Conservation (phyloP, 2,888 invertebrate species). For the Octodonta nipae region DNA sequence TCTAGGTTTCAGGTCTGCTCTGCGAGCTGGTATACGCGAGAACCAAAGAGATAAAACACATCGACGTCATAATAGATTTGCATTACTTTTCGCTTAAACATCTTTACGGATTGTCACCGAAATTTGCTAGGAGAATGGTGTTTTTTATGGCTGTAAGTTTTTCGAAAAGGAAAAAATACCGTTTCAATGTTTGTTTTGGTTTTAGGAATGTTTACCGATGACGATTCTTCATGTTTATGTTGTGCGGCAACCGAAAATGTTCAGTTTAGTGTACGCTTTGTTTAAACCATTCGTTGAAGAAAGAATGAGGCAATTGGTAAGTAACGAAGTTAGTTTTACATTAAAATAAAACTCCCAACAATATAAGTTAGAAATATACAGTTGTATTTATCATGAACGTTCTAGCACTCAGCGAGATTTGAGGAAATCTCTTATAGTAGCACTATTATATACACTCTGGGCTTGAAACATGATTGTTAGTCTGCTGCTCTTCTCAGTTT, state of each 20-base stretch:
- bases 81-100: constrained; percentile 14
- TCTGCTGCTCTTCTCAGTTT: no score
- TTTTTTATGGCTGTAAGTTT: constrained; percentile 14
- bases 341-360: not conserved
- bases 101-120: constrained; percentile 13
- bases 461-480: no score
- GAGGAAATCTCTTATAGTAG: no score
- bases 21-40: constrained; percentile 12
- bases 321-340: constrained; percentile 5
- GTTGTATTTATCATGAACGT: no score
- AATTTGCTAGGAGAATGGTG: constrained; percentile 15
- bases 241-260: constrained; percentile 21
- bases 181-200: constrained; percentile 7
- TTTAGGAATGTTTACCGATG: constrained; percentile 23
- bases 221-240: constrained; percentile 19
- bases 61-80: constrained; percentile 14
- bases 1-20: constrained; percentile 13
- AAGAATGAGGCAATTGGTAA: constrained; percentile 22
- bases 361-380: no score
- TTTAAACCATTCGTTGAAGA: constrained; percentile 26
- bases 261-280: constrained; percentile 19
- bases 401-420: no score
- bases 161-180: not conserved
- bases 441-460: no score
- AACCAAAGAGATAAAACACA: constrained; percentile 7